Base-by-base conservation (phyloP, 2,113 vertebrate genomes). In the Kryptolebias marmoratus region DNA sequence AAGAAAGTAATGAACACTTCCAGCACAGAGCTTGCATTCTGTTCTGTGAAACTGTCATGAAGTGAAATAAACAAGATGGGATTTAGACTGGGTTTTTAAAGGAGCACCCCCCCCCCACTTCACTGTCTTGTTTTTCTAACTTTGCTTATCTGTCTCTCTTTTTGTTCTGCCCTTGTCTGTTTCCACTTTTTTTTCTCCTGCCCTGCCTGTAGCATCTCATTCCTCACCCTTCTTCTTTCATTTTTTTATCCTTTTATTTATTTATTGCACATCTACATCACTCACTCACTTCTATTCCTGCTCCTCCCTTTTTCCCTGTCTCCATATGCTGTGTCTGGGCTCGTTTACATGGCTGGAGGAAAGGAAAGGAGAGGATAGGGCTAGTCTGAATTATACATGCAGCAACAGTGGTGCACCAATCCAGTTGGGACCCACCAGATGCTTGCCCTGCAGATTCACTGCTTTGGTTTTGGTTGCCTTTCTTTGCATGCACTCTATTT, bases 301-400 rank as follows among this genome's bases (percentile, higher is more conserved):
- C 68, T 65, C 56, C 61, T 36, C 59, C 52, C 39, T 53, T 59
- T 32, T 42, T 62, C 81, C 68, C 31, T 52, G 55, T 68, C 79
- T 88, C 79, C 79, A 86, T 81, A 87, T 89, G 84, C 80, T 68
- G 59, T 78, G 86, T 84, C 85, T 90, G 83, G 72, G 85, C 74
- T 88, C 52, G 49, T 90, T 93, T 89, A 93, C 87, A 92, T 90
- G 85, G 90, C 91, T 87, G 70, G 75, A 81, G 88, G 89, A 92
- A 72, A 88, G 84, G 65, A 77, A 74, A 83, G 56, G 78, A 84
- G 53, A 79, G 80, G 67, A 71, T 77, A 81, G 68, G 77, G 71
- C 75, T 69, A 67, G 64, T 82, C 65, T 90, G 63, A 91, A 92
- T 92, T 90, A 91, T 87, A 86, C 87, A 92, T 91, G 81, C 83